Base-by-base conservation (phyloP, 2,888 invertebrate genomes). In the Eristalis arbustorum region DNA sequence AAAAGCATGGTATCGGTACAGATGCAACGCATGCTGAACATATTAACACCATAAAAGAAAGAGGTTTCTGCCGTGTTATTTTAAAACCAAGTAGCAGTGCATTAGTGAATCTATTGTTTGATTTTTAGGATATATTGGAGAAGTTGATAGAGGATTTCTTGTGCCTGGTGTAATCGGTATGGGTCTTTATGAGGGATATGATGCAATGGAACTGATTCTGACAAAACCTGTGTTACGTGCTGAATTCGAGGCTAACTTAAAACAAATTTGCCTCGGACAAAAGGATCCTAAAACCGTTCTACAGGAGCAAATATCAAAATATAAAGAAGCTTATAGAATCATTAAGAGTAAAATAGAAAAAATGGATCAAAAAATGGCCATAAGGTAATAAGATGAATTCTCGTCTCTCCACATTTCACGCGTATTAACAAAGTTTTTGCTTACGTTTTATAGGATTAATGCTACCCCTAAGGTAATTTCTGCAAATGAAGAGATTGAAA, bases 21-120 rank as follows among this genome's bases (percentile, higher is more conserved):
- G 99, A 99, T 93, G 99, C 99, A 0, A 99, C 99, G 0, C 99
- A 99, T 93, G 99, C 99, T 0, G 99, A 99, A 62, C 99, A 99
- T 91, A 99, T 99, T 89, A 99, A 99, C 91, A 99, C 97, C 0
- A 98, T 99, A 88, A 99, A 99, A 93, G 95, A 94, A 74, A 95
- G 99, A n/a, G 95, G 90, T 90, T 68, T 3, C 56, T 8, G 10
- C 31, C 10, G 1, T 31, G 31, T 8, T 31, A 1, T 31, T 10
- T 37, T 4, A 13, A 68, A 49, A 13, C 25, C 13, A 74, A 28
- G 25, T 71, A 14, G 3, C 18, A 3, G 10, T 28, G 31, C 8
- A 23, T 71, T 57, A 14, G 14, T 71, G 28, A 14, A 10, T 3
- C 23, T 37, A 95, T 22, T 94, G 95, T 73, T 49, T 0, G 22